These are phyloP conservation scores for Neoaliturus tenellus DNA, from an alignment of 2,888 invertebrate genomes.

Conservation along the genomic window DNA sequence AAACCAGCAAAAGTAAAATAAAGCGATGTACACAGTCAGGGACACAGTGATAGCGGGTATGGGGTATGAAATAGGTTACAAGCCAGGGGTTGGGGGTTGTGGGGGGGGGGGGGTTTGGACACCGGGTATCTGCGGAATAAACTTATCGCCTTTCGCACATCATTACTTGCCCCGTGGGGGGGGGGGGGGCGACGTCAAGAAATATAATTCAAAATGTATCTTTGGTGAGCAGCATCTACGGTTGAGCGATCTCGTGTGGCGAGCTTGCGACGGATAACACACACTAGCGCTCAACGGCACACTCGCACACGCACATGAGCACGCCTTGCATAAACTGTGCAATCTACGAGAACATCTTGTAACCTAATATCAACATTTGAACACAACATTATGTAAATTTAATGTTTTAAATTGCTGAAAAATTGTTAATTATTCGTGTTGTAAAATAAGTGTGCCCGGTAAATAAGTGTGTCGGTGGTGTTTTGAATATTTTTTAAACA, in stretches of 20 bases:
- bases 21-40: background rate
- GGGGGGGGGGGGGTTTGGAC: conserved; percentile 19
- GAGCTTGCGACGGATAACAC: background rate
- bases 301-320: background rate
- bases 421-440: too few species aligned
- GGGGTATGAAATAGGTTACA: conserved; percentile 44
- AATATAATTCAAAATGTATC: conserved; percentile 50
- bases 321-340: too few species aligned
- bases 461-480: too few species aligned
- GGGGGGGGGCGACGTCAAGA: conserved; percentile 19
- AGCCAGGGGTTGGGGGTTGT: background rate
- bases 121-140: conserved; percentile 46
- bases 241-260: conserved; percentile 3
- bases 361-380: too few species aligned
- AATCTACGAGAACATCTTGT: too few species aligned
- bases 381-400: too few species aligned
- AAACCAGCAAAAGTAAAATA: too few species aligned
- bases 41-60: conserved; percentile 21
- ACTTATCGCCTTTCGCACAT: conserved; percentile 49
- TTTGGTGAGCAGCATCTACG: conserved; percentile 29
- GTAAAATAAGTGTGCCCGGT: too few species aligned
- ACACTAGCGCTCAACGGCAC: background rate
- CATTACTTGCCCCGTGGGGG: conserved; percentile 38
- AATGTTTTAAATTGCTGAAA: too few species aligned
- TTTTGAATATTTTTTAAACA: too few species aligned